Base-by-base conservation (phyloP, 2,113 vertebrate species). In the Melospiza georgiana region DNA sequence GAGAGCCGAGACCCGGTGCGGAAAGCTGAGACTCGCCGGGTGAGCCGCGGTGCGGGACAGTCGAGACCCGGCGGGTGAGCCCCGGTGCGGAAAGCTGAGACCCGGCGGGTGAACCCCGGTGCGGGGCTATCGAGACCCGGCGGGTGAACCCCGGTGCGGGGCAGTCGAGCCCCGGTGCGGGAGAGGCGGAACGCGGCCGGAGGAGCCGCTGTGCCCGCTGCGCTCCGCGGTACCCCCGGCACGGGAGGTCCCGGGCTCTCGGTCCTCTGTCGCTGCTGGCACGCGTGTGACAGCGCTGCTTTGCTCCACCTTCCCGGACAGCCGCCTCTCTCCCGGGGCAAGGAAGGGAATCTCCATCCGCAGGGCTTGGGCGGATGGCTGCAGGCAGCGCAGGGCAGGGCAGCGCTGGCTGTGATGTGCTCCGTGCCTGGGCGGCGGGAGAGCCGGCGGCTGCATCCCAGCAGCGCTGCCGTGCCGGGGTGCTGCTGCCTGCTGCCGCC, bases 71-170 rank as follows among this genome's bases (percentile, higher is more conserved):
- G 3, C 39, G 39, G 39, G 39, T 37, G 62, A 61, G 21, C 33
- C 55, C 41, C 46, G 0, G 37, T 1, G 37, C 31, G 0, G 55
- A 31, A 3, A 10, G 33, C 0, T 8, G 18, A 52, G 24, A 39
- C 39, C 11, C 39, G 39, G 5, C 39, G 39, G 39, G 33, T 37
- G 62, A 61, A 27, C 43, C 33, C 52, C 46, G 0, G 37, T 1
- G 37, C 31, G 0, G 55, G 31, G 3, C 30, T 8, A 11, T 39
- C 22, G 46, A 48, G 46, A 48, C 14, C 31, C 14, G 25, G 3
- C 6, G 33, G 39, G 39, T 37, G 62, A 61, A 27, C 43, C 55
- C 52, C 46, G 0, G 37, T 1, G 37, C 31, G 0, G 55, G 37
- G 3, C 30, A 13, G 41, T 0, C 10, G 18, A 52, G 24, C 39